Base-by-base conservation (phyloP, 2,888 invertebrate species). In the Dynastes tityus region DNA sequence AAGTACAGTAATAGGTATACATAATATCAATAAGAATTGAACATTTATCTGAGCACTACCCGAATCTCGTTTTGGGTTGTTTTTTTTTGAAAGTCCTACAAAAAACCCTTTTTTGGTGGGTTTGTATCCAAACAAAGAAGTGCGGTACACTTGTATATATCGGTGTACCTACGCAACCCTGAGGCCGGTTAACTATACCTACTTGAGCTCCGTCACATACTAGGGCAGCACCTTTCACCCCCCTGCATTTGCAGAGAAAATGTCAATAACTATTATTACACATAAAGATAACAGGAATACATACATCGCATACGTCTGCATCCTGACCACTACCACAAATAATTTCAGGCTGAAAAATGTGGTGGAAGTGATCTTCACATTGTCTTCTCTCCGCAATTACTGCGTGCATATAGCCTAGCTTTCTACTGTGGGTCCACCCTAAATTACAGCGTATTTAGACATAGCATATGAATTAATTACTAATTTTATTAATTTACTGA, bases 211-310 rank as follows among this genome's bases (percentile, higher is more conserved):
- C 82, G 16, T 79, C 22, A n/a, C 82, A 82, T n/a, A 82, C 77
- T 64, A 83, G 71, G n/a, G 83, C 82, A 13, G 82, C 82, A 76
- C 83, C 83, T n/a, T 13, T 82, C 81, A 73, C 82, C 83, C 11
- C 82, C 83, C 82, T 83, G 58, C 13, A 80, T 80, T 61, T 4
- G 53, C 2, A 27, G 27, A 67, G 16, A 16, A 2, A 16, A 16
- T 53, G 9, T 2, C 9, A 9, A 51, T 9, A 16, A 45, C 37
- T 16, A 16, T 16, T 11, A 0, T 32, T 29, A 13, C 53, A 16
- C 5, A 37, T 49, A 53, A 53, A 53, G 1, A 29, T 0, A 16
- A 2, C 16, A 13, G 0, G n/a, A 22, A 11, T 71, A 71, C 71
- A 32, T 9, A 8, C 16, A 16, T 16, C 16, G n/a, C 71, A 71